Base-by-base conservation (phyloP, 2,888 invertebrate genomes). In the Sesamia inferens region DNA sequence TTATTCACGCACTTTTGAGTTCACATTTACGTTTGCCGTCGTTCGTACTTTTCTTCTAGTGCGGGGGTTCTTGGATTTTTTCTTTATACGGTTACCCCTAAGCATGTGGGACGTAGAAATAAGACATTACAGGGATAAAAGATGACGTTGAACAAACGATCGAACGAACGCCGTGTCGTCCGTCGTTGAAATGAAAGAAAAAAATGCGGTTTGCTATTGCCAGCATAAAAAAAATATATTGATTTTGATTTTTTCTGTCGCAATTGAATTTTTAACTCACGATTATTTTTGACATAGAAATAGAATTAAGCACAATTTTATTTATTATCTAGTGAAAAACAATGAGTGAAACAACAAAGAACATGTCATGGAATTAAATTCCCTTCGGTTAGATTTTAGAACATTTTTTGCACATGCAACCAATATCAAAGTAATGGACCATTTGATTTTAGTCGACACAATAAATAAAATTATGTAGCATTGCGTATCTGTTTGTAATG, bases 61-160 rank as follows among this genome's bases (percentile, higher is more conserved):
- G 87, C 93, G 94, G 90, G 95, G 95, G 93, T 94, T 95, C 92
- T 93, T 93, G 90, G 93, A 92, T 93, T 94, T 95, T 90, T 94
- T 95, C 92, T 91, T 94, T 90, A 90, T 93, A 92, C 93, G 93
- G 92, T 94, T 94, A 94, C 93, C 93, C 93, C 93, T 95, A 93
- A 95, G 94, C 96, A 96, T 96, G 96, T 96, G 96, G 94, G 93
- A 93, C 92, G 89, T 90, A 93, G 91, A 94, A 94, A 91, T 94
- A 90, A 92, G 93, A 93, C 95, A 95, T 95, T 92, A 92, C 91
- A 93, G 90, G 91, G 87, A 91, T 92, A 94, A 94, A 94, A 95
- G 95, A 90, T 95, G 95, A 96, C 96, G 95, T 93, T 89, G 93
- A 93, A 91, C 91, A 94, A 94, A 92, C 92, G 93, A 94, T 93